Evolutionary conservation across 92 coral and sea anemone genomes (phyloP), one percentile per base, ranked within the genome.

Genomic region (Porites rus): DNA sequence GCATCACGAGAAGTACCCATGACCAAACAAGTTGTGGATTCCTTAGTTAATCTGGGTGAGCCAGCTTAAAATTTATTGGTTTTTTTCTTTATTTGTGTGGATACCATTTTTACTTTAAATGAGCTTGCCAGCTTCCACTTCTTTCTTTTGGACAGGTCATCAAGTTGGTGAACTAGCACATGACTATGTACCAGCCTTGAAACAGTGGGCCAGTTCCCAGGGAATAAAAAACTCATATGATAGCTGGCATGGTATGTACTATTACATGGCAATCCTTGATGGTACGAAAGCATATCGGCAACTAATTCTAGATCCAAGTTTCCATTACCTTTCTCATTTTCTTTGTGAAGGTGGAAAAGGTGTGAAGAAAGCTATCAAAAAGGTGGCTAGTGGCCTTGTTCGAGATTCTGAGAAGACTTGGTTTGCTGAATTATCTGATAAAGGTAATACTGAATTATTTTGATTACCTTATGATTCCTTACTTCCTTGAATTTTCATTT

Each of bases 1-100:
- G 87, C 87, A 21, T 53, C 87, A 14, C 9, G 79, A 50, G 79
- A 83, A 24, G 87, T 83, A 18, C 87, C 87, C 22, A 83, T 72
- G 87, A 83, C 87, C 68, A 70, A 83, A 72, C 67, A 51, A 54
- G 54, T 83, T 46, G 70, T 83, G 16, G 69, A 83, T 16, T 9
- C 65, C 19, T 19, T 83, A n/a, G 46, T 54, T 71, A 61, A 70
- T 53, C 73, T 72, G 22, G 87, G 87, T 83, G 31, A 52, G 64
- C 9, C 10, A 68, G 14, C 60, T 54, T 54, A 12, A 12, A 54
- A 8, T 54, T 54, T 12, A 54, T 54, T 25, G 2, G 1, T 54
- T 9, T 12, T 8, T 54, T 54, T 54, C 14, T 54, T 54, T 54
- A 12, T 8, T 54, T 54, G 10, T 54, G 10, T 12, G 60, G 13